Base-by-base conservation (phyloP, 2,888 invertebrate species). In the Hypena proboscidalis region DNA sequence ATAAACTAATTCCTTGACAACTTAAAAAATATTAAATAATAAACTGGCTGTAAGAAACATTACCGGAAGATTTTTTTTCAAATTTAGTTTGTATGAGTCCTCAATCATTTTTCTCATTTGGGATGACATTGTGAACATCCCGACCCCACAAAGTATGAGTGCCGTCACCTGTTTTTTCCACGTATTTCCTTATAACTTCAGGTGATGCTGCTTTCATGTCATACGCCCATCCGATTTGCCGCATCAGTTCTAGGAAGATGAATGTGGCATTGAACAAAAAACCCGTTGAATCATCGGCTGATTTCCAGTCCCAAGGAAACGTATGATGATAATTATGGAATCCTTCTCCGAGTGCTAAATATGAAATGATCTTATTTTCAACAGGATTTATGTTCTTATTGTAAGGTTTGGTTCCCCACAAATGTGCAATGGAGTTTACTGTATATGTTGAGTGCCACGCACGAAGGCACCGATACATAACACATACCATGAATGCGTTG, bases 351-450 rank as follows among this genome's bases (percentile, higher is more conserved):
- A 95, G 77, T 0, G 94, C 94, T 8, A 94, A 80, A 0, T 95
- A 57, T 0, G 95, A 92, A 0, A 96, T 96, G 0, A 91, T 74
- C 13, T 86, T 84, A 60, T 94, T 96, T 80, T 97, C 94, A 0
- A 94, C 88, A 0, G 97, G 95, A 70, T 94, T 95, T 67, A 97
- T 94, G 82, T 85, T 78, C 91, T 91, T 93, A 77, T 97, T 95
- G 70, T 95, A 95, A 13, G 95, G 95, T 66, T 93, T 94, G 61
- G 88, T 86, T 36, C 95, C 95, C 89, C 93, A 95, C 69, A 94
- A 90, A 83, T 97, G 97, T 6, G 97, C 97, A 0, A 95, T 95
- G 51, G 96, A 96, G 89, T 98, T 98, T 21, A 97, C 97, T n/a
- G n/a, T n/a, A n/a, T n/a, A n/a, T n/a, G n/a, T n/a, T n/a, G n/a